Conservation (phyloP, 2,888 invertebrate genomes). For the Xanthia togata region DNA sequence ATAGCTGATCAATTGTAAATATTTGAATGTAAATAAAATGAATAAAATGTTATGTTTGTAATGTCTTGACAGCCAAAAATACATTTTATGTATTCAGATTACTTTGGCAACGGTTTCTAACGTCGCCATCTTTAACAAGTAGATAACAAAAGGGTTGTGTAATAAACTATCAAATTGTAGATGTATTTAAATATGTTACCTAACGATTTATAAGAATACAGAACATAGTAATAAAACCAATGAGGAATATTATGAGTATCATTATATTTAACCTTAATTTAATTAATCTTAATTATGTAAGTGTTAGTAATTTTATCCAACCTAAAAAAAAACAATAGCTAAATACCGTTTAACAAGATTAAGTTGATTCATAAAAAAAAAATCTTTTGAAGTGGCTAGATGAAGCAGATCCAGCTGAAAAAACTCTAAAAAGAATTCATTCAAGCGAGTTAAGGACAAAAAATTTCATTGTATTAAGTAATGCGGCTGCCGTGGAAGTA, state of each 20-base stretch:
- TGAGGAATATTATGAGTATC: conserved; percentile 68
- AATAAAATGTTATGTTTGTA: conserved; percentile 74
- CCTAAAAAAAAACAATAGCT: conserved; percentile 1
- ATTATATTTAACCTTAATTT: conserved; percentile 51
- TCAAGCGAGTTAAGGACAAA: conserved; percentile 72
- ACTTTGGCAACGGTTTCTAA: conserved; percentile 68
- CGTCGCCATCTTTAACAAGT: conserved; percentile 78
- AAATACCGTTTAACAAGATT: conserved; percentile 25
- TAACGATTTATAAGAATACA: conserved; percentile 84
- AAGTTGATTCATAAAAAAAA: conserved; percentile 66
- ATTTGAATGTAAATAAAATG: conserved; percentile 74
- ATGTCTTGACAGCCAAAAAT: conserved; percentile 79
- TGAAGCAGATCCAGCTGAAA: conserved; percentile 68
- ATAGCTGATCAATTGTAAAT: conserved; percentile 74
- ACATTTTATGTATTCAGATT: conserved; percentile 75
- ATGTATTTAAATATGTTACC: conserved; percentile 84
- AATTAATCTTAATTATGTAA: neutral
- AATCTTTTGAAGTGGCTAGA: conserved; percentile 67
- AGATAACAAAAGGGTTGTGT: conserved; percentile 88
- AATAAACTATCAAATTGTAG: conserved; percentile 87
- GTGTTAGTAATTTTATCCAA: neutral
- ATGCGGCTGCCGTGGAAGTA: conserved; percentile 73
- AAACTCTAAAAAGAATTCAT: conserved; percentile 63
- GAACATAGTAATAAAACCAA: conserved; percentile 80
- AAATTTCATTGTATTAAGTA: conserved; percentile 80